Base-by-base conservation (phyloP, 23 tunicate species). In the Ascidia mentula region DNA sequence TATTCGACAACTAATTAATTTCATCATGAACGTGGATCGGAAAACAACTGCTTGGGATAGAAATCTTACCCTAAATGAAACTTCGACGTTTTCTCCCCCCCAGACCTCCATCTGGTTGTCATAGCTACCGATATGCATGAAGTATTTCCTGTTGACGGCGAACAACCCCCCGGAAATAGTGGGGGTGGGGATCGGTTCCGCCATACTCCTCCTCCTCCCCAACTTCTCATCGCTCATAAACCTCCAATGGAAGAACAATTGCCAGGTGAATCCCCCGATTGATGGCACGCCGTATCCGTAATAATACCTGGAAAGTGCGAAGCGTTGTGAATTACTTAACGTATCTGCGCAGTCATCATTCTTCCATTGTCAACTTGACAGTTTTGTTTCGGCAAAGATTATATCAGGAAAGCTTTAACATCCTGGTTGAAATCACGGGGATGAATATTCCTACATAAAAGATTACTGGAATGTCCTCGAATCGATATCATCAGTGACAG, bases 21-120 rank as follows among this genome's bases (percentile, higher is more conserved):
- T n/a, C n/a, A n/a, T n/a, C n/a, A n/a, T n/a, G n/a, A n/a, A n/a
- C n/a, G n/a, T 53, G 65, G 65, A 26, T 20, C 24, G 24, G 65
- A 53, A 9, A 53, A 20, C 53, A 42, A 9, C n/a, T 9, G 15
- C 53, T 15, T 42, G 53, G 13, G 15, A 73, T 26, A 73, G 34
- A 73, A 8, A 26, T n/a, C 72, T 31, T 76, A 90, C 96, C 79
- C 98, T 37, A 45, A 94, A 94, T 6, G 94, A 84, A 37, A 94
- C 37, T 81, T 94, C 98, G 69, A 94, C 74, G 40, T 94, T 94
- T 60, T 94, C 98, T 34, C 96, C 98, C 59, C 98, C 98, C 98
- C 98, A 94, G 15, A 94, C 89, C 12, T 94, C 98, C 94, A 94
- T 88, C 59, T 94, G 90, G 15, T 38, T 45, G 60, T 90, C 96